Evolutionary conservation across 2,888 invertebrate species (phyloP).

Genomic region (Anoplius nigerrimus): DNA sequence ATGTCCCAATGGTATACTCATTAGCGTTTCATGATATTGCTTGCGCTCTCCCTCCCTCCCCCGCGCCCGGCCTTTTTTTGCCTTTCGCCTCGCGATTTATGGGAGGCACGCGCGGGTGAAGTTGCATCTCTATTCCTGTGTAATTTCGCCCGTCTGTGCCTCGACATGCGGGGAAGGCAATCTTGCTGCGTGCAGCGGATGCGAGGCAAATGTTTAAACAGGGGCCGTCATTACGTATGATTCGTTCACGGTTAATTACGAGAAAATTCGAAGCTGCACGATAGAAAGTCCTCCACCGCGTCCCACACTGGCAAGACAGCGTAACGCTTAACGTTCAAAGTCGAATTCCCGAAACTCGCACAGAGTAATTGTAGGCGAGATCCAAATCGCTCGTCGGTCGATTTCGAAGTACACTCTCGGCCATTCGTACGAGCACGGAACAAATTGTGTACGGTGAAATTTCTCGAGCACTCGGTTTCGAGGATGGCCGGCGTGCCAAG

Average conservation of each 20-base stretch:
- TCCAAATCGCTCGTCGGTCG: no score
- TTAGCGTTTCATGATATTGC: conserved; percentile 57
- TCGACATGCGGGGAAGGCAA: conserved; percentile 16
- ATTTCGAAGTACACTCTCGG: not conserved
- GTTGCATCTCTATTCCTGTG: conserved; percentile 6
- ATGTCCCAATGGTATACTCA: conserved; percentile 56
- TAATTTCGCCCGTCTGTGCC: conserved; percentile 25
- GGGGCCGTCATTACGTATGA: conserved; percentile 37
- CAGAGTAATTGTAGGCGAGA: no score
- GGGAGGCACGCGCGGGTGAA: not conserved
- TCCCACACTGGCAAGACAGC: no score
- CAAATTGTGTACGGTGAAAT: not conserved
- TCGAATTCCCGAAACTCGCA: no score
- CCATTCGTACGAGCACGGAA: not conserved
- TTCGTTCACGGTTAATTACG: conserved; percentile 43
- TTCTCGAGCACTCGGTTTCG: not conserved
- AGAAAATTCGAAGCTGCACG: no score
- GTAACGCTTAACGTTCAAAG: no score
- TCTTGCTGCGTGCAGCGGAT: conserved; percentile 20
- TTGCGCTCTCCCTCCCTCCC: conserved; percentile 26
- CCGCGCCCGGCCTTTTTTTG: no score
- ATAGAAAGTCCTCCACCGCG: no score
- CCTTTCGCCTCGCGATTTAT: conserved; percentile 34
- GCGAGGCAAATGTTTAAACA: conserved; percentile 50
- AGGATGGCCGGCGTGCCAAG: not conserved